Base-by-base conservation (phyloP, 2,888 invertebrate species). In the Charanyca ferruginea region DNA sequence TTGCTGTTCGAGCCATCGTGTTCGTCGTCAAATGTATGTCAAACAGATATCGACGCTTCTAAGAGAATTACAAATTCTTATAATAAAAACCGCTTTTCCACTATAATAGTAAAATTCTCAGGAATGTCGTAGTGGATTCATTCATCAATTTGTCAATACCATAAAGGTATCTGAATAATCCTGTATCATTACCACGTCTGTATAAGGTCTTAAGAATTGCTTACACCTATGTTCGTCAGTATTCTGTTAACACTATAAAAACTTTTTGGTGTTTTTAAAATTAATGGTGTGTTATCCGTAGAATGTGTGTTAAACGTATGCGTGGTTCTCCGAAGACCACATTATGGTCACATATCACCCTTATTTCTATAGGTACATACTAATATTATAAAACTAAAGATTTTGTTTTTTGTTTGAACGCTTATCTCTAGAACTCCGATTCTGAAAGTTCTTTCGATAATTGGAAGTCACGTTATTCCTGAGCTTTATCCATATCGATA, bases 231-330 rank as follows among this genome's bases (percentile, higher is more conserved):
- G 22, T 35, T 53, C 13, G 20, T 62, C 13, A 38, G 55, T 63
- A 58, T 77, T 72, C 57, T 44, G 42, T 71, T 57, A 35, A 53
- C 64, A 72, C 41, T 32, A 58, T 77, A 73, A 77, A 64, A 52
- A 57, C 11, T 44, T 23, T 57, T 53, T 45, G 49, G 61, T 51
- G 35, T 66, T 62, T 51, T 28, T 53, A 49, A 63, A 52, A 28
- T 54, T 51, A 61, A 82, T 81, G 78, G 79, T 83, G 72, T 81
- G 81, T 86, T 89, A 88, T 87, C 86, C 82, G 59, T 84, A 84
- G 89, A 91, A 93, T 91, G 90, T 89, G 83, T 89, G 89, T 91
- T 89, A 90, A 89, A 87, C 84, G 84, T 86, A 80, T 85, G 89
- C 85, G n/a, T 77, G 83, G 85, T 92, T 92, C 90, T 80, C 58